phyloP scores from a whole-genome alignment of 1,140 invertebrate species.

The Diachasmimorpha longicaudata region DNA sequence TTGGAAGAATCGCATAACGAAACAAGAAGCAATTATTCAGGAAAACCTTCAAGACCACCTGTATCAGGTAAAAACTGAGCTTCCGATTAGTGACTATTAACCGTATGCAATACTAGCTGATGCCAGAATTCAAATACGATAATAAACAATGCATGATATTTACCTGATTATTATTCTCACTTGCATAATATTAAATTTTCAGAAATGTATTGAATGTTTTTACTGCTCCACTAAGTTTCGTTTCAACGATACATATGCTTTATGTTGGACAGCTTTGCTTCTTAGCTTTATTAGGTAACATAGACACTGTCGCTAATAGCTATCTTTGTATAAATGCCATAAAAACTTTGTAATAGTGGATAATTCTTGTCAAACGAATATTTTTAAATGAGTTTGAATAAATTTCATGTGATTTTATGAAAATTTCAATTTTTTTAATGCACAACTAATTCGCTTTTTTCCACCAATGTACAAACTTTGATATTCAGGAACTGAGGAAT shows the following conservation, averaged over 20 bases:
- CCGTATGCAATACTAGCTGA: neutral
- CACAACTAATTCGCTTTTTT: neutral
- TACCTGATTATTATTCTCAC: neutral
- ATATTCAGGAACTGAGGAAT: neutral
- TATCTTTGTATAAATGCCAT: neutral
- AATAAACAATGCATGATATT: neutral
- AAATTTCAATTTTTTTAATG: neutral
- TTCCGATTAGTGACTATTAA: neutral
- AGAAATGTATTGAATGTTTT: neutral
- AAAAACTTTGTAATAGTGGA: neutral
- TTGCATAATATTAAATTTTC: neutral
- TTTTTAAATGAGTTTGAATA: neutral
- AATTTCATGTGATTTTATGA: neutral
- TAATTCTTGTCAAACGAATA: neutral
- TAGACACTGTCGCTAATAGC: neutral
- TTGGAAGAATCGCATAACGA: conserved; percentile 66
- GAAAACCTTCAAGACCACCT: conserved; percentile 66
- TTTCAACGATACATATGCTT: neutral
- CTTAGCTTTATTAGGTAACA: neutral
- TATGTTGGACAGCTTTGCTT: neutral
- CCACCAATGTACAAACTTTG: neutral
- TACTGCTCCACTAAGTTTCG: neutral
- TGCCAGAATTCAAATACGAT: neutral
- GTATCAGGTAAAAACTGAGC: conserved; percentile 60
- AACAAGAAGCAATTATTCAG: conserved; percentile 63